Evolutionary conservation across 2,888 invertebrate genomes (phyloP).

Genomic region (Dusona sp.): DNA sequence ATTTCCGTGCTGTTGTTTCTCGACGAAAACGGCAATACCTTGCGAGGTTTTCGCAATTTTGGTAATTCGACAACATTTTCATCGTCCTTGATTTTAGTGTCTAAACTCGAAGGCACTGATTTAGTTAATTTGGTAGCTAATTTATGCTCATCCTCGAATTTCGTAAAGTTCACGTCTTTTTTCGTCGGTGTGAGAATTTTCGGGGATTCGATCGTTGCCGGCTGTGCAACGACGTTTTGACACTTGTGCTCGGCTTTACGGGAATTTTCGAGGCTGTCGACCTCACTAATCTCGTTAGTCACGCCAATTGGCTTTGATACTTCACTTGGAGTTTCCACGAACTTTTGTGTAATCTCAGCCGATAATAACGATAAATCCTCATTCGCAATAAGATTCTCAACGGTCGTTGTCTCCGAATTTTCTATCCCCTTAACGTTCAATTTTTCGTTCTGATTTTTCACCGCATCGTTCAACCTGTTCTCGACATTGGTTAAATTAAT

Average conservation of each 20-base stretch:
- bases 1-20: conserved; percentile 29
- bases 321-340: conserved; percentile 18
- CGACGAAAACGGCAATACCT: conserved; percentile 25
- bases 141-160: conserved; percentile 12
- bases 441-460: conserved; percentile 20
- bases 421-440: conserved; percentile 32
- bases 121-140: conserved; percentile 15
- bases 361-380: conserved; percentile 33
- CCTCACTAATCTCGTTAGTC: conserved; percentile 19
- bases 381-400: background rate
- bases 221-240: conserved; percentile 33
- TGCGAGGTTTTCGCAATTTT: conserved; percentile 47
- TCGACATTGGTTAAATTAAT: conserved; percentile 70
- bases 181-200: conserved; percentile 20
- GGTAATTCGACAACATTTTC: conserved; percentile 46
- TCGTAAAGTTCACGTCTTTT: conserved; percentile 3
- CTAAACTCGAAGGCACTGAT: background rate
- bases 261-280: conserved; percentile 31
- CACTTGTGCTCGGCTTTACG: conserved; percentile 18
- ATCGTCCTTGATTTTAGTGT: conserved; percentile 5
- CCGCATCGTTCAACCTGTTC: conserved; percentile 10
- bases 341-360: conserved; percentile 23
- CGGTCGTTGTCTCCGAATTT: background rate
- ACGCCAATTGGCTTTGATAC: conserved; percentile 39
- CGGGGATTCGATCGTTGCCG: conserved; percentile 42